Evolutionary conservation across 2,888 invertebrate genomes (phyloP).

Genomic region (Bombylius discolor): DNA sequence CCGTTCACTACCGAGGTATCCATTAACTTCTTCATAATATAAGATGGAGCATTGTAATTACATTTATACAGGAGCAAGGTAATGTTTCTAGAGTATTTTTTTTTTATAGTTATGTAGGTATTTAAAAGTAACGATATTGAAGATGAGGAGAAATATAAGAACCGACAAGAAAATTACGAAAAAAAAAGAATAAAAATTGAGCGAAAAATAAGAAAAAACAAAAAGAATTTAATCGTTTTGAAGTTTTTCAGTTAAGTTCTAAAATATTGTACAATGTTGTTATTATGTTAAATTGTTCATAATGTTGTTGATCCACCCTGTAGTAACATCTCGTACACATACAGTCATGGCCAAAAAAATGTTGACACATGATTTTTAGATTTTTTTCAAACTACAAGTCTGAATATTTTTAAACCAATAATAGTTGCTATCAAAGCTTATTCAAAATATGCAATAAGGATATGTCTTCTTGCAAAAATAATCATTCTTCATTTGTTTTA

Average conservation of each 20-base stretch:
- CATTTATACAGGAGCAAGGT: slow-evolving; percentile 9
- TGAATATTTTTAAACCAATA: too few species aligned
- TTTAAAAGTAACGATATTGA: too few species aligned
- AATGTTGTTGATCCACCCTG: background rate
- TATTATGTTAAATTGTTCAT: background rate
- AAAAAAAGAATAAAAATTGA: background rate
- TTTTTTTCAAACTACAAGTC: too few species aligned
- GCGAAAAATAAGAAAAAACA: slow-evolving; percentile 1
- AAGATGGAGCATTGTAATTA: slow-evolving; percentile 14
- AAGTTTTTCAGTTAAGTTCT: background rate
- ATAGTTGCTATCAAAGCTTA: too few species aligned
- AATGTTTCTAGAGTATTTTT: too few species aligned
- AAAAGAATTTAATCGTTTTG: slow-evolving; percentile 12
- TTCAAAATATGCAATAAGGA: too few species aligned
- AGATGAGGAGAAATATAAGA: slow-evolving; percentile 3
- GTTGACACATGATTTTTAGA: too few species aligned
- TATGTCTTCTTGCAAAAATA: too few species aligned
- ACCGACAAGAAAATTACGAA: slow-evolving; percentile 13
- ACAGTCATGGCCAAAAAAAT: too few species aligned
- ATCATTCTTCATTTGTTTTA: too few species aligned
- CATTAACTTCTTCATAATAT: slow-evolving; percentile 9
- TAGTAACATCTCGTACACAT: slow-evolving; percentile 1
- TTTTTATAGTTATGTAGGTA: background rate
- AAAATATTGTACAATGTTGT: too few species aligned
- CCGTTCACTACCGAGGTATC: slow-evolving; percentile 9